Conservation (phyloP, 1,140 invertebrate genomes). For the Leptinotarsa lineolata region DNA sequence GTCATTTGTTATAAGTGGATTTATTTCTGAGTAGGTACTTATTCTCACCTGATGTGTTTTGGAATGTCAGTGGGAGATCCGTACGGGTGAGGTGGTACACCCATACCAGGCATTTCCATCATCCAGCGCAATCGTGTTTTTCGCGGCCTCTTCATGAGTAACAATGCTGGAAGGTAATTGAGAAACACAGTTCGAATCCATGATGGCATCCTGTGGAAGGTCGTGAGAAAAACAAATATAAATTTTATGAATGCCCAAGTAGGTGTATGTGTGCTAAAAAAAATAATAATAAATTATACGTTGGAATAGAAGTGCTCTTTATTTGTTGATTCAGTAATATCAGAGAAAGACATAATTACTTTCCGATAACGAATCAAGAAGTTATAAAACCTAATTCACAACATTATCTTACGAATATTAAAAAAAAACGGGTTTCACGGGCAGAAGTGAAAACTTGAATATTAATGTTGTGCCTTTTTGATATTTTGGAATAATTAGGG, state of each 20-base stretch:
- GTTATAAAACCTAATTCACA: too few species aligned
- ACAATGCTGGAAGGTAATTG: conserved; percentile 84
- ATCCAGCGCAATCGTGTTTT: conserved; percentile 93
- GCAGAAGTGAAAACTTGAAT: too few species aligned
- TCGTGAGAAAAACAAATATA: background rate
- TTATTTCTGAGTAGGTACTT: background rate
- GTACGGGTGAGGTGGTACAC: conserved; percentile 78
- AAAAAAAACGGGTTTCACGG: too few species aligned
- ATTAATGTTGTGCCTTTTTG: too few species aligned
- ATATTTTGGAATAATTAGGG: too few species aligned
- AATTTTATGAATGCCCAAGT: background rate
- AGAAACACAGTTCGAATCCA: conserved; percentile 93
- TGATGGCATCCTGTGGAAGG: conserved; percentile 80
- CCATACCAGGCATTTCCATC: conserved; percentile 93
- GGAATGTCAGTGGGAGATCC: conserved; percentile 79
- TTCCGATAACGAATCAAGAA: too few species aligned
- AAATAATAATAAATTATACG: background rate
- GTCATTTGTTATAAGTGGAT: too few species aligned
- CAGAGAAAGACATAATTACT: background rate
- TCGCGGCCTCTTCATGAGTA: conserved; percentile 89
- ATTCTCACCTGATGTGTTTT: conserved; percentile 70
- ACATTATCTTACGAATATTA: too few species aligned
- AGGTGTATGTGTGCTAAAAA: background rate
- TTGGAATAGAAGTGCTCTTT: too few species aligned
- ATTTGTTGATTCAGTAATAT: background rate